phyloP scores from a whole-genome alignment of 2,113 vertebrate species.

The Kryptolebias marmoratus region DNA sequence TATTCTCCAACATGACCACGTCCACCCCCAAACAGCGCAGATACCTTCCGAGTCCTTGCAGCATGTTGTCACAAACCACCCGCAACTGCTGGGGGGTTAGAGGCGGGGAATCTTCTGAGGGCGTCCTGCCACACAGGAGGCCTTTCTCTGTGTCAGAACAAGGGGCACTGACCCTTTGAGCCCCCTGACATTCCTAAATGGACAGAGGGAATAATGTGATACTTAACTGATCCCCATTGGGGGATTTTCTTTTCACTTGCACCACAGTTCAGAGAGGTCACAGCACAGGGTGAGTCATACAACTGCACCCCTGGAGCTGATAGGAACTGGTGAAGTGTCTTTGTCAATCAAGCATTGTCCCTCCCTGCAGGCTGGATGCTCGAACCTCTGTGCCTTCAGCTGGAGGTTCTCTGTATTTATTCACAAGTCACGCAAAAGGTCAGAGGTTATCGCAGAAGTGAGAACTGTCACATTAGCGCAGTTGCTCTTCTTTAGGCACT shows the following conservation, averaged over 20 bases:
- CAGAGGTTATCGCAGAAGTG: constrained; percentile 3
- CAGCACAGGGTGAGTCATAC: constrained; percentile 64
- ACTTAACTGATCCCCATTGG: constrained; percentile 72
- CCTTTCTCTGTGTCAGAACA: constrained; percentile 49
- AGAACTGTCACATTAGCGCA: constrained; percentile 5
- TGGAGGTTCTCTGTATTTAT: constrained; percentile 28
- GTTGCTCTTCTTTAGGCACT: constrained; percentile 1
- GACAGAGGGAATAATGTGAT: constrained; percentile 77
- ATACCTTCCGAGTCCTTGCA: constrained; percentile 87
- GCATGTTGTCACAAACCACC: constrained; percentile 90
- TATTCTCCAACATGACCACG: constrained; percentile 81
- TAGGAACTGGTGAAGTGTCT: constrained; percentile 62
- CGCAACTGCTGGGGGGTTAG: constrained; percentile 80
- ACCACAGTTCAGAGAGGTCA: constrained; percentile 60
- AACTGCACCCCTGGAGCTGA: constrained; percentile 64
- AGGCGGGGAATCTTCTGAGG: constrained; percentile 44
- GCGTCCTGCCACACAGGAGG: constrained; percentile 56
- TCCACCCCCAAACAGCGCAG: constrained; percentile 88
- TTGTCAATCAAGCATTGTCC: constrained; percentile 58
- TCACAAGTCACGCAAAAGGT: constrained; percentile 11
- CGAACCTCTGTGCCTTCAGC: constrained; percentile 27
- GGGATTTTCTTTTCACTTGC: constrained; percentile 76
- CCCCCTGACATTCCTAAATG: constrained; percentile 78
- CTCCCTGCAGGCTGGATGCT: constrained; percentile 45
- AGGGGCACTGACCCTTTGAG: constrained; percentile 69